phyloP scores from a whole-genome alignment of 2,888 invertebrate genomes.

The Meganola albula region DNA sequence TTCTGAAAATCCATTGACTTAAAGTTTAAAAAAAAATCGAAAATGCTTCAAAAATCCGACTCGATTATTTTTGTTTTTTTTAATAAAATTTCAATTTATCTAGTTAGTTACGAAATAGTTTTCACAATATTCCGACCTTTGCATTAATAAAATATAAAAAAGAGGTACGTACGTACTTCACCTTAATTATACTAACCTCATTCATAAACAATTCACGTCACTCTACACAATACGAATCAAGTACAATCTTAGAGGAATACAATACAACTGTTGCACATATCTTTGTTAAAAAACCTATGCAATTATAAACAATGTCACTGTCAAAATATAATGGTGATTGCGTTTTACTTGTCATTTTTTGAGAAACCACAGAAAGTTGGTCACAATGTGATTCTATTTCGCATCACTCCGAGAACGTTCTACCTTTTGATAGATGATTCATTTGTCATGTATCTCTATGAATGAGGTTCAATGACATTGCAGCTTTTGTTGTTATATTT shows the following conservation, averaged over 20 bases:
- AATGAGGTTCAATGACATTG: slow-evolving; percentile 27
- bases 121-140: no score
- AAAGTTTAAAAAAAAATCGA: no score
- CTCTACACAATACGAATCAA: no score
- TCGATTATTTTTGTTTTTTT: not conserved
- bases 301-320: slow-evolving; percentile 9
- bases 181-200: no score
- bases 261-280: no score
- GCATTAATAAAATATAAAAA: no score
- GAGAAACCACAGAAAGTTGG: slow-evolving; percentile 31
- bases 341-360: slow-evolving; percentile 22
- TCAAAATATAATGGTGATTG: slow-evolving; percentile 19
- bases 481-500: slow-evolving; percentile 17
- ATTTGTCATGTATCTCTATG: slow-evolving; percentile 44
- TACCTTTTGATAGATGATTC: slow-evolving; percentile 39
- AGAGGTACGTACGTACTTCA: no score
- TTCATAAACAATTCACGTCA: no score
- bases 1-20: no score
- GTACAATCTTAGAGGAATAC: no score
- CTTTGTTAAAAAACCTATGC: no score
- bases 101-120: not conserved
- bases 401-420: slow-evolving; percentile 40
- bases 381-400: slow-evolving; percentile 51
- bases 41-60: not conserved
- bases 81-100: not conserved